phyloP scores from a whole-genome alignment of 2,797 vertebrate species.

The Cynopterus sphinx region DNA sequence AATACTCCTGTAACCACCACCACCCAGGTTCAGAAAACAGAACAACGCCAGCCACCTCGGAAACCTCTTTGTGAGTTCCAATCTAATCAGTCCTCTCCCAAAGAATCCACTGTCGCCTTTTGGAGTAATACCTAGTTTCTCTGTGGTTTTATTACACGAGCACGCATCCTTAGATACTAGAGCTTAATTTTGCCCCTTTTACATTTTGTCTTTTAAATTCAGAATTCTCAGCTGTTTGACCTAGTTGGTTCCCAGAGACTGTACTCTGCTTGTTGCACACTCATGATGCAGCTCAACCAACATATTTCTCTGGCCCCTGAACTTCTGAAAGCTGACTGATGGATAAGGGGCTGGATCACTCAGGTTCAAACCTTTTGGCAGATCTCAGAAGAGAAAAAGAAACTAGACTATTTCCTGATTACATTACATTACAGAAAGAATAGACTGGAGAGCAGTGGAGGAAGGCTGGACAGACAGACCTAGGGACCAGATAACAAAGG shows the following conservation, averaged over 20 bases:
- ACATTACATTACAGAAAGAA: not conserved
- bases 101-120: not conserved
- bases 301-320: not conserved
- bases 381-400: not conserved
- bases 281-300: not conserved
- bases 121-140: not conserved
- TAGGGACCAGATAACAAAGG: not conserved
- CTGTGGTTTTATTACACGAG: not conserved
- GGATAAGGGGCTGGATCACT: not conserved
- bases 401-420: not conserved
- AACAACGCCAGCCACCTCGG: not conserved
- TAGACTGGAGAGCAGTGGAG: not conserved
- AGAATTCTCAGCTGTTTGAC: not conserved
- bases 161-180: not conserved
- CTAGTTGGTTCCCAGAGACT: not conserved
- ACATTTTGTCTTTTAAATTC: not conserved
- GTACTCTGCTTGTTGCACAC: not conserved
- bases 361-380: not conserved
- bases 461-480: not conserved
- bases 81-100: not conserved
- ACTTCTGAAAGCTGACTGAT: not conserved
- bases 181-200: not conserved
- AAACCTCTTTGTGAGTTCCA: not conserved
- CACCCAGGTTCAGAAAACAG: not conserved
- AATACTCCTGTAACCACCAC: not conserved